Evolutionary conservation across 2,888 invertebrate species (phyloP).

Genomic region (Mactromeris polynyma): DNA sequence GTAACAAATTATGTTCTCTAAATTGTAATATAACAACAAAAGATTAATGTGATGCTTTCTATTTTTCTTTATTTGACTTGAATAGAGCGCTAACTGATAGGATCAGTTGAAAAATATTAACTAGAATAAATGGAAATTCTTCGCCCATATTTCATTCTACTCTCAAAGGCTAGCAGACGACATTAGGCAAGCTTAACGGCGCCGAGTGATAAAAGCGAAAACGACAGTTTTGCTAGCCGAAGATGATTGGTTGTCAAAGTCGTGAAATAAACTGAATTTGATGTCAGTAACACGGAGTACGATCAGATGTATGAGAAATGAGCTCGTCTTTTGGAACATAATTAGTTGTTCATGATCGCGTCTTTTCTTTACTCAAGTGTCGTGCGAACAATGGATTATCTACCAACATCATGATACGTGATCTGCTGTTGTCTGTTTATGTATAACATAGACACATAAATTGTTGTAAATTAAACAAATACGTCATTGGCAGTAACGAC

Average conservation of each 20-base stretch:
- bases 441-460: not conserved
- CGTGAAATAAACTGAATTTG: slow-evolving; percentile 68
- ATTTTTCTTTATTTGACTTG: slow-evolving; percentile 12
- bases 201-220: slow-evolving; percentile 69
- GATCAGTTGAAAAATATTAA: slow-evolving; percentile 51
- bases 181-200: slow-evolving; percentile 58
- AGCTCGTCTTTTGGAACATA: slow-evolving; percentile 37
- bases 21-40: slow-evolving; percentile 13
- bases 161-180: slow-evolving; percentile 62
- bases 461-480: not conserved
- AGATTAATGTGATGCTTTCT: slow-evolving; percentile 6
- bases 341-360: slow-evolving; percentile 37
- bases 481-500: not conserved
- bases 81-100: slow-evolving; percentile 20
- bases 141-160: slow-evolving; percentile 56
- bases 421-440: not conserved
- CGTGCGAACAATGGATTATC: not conserved
- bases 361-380: slow-evolving; percentile 20
- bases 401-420: slow-evolving; percentile 4
- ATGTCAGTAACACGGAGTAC: slow-evolving; percentile 60
- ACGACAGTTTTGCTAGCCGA: slow-evolving; percentile 59
- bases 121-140: slow-evolving; percentile 65
- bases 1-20: slow-evolving; percentile 14
- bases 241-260: slow-evolving; percentile 67
- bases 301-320: slow-evolving; percentile 65